Conservation (phyloP, 1,140 invertebrate genomes). For the Drosophila funebris region DNA sequence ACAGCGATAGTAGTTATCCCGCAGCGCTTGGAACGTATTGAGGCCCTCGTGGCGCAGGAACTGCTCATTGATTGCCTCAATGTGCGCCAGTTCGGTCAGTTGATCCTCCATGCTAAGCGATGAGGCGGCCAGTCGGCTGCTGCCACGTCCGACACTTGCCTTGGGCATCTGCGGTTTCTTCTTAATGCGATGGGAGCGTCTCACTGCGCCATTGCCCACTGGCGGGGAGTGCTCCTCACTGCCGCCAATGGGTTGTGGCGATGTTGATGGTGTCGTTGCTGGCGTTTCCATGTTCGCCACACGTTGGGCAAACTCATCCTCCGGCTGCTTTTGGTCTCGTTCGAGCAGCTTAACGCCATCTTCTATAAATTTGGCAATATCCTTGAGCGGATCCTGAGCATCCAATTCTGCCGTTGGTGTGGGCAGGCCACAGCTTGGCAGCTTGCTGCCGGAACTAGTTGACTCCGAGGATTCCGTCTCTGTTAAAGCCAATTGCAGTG, state of each 20-base stretch:
- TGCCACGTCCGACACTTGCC: constrained; percentile 45
- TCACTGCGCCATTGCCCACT: constrained; percentile 48
- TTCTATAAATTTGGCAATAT: constrained; percentile 74
- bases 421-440: constrained; percentile 10
- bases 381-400: constrained; percentile 55
- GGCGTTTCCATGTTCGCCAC: constrained; percentile 61
- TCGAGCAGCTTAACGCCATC: constrained; percentile 62
- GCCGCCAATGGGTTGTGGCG: constrained; percentile 34
- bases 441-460: constrained; percentile 29
- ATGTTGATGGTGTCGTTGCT: constrained; percentile 41
- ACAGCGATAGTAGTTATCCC: constrained; percentile 93
- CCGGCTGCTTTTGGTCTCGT: not conserved
- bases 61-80: constrained; percentile 70
- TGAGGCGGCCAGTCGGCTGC: constrained; percentile 33
- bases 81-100: constrained; percentile 61
- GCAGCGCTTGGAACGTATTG: constrained; percentile 91
- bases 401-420: constrained; percentile 40
- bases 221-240: not conserved
- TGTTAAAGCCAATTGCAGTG: not conserved
- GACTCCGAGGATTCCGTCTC: constrained; percentile 43
- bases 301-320: constrained; percentile 46
- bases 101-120: constrained; percentile 66
- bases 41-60: constrained; percentile 86
- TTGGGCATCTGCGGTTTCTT: constrained; percentile 63
- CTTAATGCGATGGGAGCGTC: constrained; percentile 78